Base-by-base conservation (phyloP, 64 coral and sea anemone species). In the Actinia equina region DNA sequence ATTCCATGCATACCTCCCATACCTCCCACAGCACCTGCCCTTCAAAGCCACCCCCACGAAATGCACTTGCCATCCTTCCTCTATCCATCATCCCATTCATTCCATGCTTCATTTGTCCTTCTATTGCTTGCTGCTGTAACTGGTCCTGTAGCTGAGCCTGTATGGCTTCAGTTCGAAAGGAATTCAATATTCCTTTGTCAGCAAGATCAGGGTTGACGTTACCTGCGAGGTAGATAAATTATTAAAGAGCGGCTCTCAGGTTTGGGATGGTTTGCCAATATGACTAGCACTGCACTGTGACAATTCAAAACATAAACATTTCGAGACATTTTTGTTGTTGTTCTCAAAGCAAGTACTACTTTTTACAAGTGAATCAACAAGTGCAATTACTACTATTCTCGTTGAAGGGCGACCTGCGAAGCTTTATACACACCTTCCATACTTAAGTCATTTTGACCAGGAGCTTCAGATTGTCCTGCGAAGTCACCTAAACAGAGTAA, bases 121-220 rank as follows among this genome's bases (percentile, higher is more conserved):
- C 70, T 87, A 93, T 85, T 59, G 94, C 94, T 88, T 97, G 91
- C 61, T 83, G 64, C 49, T 92, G 71, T 71, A 97, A 69, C 52
- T 87, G 91, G 23, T 97, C 89, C 71, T 92, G 91, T 44, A 92
- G 30, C 26, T 92, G 91, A 22, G 79, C 86, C 52, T 92, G 91
- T 67, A 92, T 62, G 16, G 91, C 91, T 44, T 88, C 79, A 9
- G 45, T 64, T 15, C 91, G 91, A 65, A 92, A 84, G 62, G 58
- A 83, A 59, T 88, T 78, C 41, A 92, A 5, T 5, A 79, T 62
- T 7, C 26, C 88, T 41, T 92, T 80, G 17, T 78, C 81, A 13
- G 86, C 52, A n/a, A 84, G 43, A 11, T 88, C 91, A 77, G 86
- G 91, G 17, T 77, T 88, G 10, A 62, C 86, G 22, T 67, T 60